These are phyloP conservation scores for Apostichopus californicus DNA, from an alignment of 35 echinoderm and acorn worm genomes.

Conservation along the genomic window DNA sequence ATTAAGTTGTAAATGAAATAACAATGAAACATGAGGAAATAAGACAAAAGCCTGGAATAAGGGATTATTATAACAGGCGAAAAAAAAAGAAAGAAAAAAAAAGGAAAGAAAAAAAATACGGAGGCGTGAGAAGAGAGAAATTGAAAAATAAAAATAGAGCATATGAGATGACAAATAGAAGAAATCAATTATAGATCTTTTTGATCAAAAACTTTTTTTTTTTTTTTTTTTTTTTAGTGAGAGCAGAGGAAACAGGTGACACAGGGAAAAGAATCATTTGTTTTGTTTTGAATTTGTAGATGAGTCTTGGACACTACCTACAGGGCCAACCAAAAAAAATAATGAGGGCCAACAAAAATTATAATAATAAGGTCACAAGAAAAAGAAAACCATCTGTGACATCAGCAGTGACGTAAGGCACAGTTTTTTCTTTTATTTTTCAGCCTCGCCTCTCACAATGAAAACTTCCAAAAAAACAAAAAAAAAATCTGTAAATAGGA, in stretches of 20 bases:
- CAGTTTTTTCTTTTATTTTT: conserved; percentile 46
- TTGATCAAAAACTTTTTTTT: background rate
- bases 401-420: conserved; percentile 32
- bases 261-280: background rate
- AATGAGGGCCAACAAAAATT: too few relatives aligned
- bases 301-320: too few relatives aligned
- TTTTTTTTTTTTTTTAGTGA: background rate
- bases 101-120: background rate
- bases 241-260: background rate
- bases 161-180: too few relatives aligned
- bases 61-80: background rate
- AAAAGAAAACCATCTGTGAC: background rate
- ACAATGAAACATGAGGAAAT: background rate
- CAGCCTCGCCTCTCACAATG: conserved; percentile 52
- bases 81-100: background rate
- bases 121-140: background rate
- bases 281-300: too few relatives aligned
- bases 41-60: background rate
- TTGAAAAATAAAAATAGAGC: background rate
- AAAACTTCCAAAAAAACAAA: conserved; percentile 29
- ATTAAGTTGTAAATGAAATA: background rate
- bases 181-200: too few relatives aligned
- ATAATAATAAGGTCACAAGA: background rate
- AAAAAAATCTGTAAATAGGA: conserved; percentile 22
- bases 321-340: too few relatives aligned